These are phyloP conservation scores for Toxotes chatareus DNA, from an alignment of 2,113 vertebrate genomes.

Conservation along the genomic window DNA sequence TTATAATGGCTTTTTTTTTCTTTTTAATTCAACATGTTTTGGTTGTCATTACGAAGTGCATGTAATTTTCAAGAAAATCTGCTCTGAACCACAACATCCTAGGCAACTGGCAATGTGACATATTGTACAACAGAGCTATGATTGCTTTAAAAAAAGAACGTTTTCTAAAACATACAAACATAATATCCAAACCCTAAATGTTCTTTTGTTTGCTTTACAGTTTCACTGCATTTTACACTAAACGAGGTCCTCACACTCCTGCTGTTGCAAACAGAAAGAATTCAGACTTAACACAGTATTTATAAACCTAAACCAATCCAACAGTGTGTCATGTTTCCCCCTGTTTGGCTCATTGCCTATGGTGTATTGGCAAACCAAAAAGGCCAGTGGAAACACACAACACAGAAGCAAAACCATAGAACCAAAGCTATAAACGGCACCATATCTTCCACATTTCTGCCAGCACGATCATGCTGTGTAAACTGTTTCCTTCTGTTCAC, in stretches of 20 bases:
- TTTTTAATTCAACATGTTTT: neutral
- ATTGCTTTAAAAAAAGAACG: neutral
- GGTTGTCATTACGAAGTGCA: constrained; percentile 1
- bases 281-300: neutral
- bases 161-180: neutral
- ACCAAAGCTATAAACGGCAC: neutral
- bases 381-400: neutral
- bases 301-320: neutral
- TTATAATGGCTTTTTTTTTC: neutral
- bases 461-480: neutral
- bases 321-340: neutral
- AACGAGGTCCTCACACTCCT: neutral
- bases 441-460: neutral
- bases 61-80: neutral
- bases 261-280: neutral
- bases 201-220: neutral
- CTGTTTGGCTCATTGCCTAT: neutral
- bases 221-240: neutral
- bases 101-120: neutral
- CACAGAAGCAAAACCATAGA: neutral
- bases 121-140: neutral
- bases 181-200: neutral
- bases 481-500: neutral
- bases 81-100: neutral
- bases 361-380: neutral